Base-by-base conservation (phyloP, 2,888 invertebrate genomes). In the Scaptomyza parva region DNA sequence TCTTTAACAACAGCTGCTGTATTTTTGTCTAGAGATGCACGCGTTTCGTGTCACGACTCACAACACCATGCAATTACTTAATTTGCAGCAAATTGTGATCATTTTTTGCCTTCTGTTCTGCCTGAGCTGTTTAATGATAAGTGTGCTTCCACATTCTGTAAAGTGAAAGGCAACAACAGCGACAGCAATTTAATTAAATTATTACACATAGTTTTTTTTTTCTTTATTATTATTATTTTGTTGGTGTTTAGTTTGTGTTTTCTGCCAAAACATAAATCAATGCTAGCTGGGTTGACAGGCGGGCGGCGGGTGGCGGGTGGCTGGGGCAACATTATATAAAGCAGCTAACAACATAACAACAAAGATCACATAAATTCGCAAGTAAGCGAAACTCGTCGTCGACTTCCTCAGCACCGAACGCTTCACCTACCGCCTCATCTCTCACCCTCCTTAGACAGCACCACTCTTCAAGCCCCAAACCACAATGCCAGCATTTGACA, bases 181-280 rank as follows among this genome's bases (percentile, higher is more conserved):
- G n/a, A 30, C 60, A 55, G 7, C 28, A 70, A 39, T 80, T 85
- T 68, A 85, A 86, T 86, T 75, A 70, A 86, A 82, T 72, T 75
- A 78, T 78, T 86, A 72, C 79, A 82, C 63, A 66, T 67, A 69
- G 53, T 45, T 43, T 47, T 43, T 51, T 17, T 12, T 11, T 51
- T 17, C 7, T 11, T 33, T 20, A 37, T 40, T 40, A 20, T 40
- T 40, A 5, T 20, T 12, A 44, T 48, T 50, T 33, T 51, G n/a
- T 37, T 17, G 14, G 1, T 33, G 6, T 6, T 33, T 35, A 7
- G 14, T 37, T 35, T 37, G 30, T 48, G 58, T 18, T 54, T 47
- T 8, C 33, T 60, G 43, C 41, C 33, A 39, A 65, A 53, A 76
- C 73, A 88, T 82, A 82, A 88, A 86, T 88, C 88, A 82, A 88